Base-by-base conservation (phyloP, 1,140 invertebrate genomes). In the Daktulosphaira vitifoliae region DNA sequence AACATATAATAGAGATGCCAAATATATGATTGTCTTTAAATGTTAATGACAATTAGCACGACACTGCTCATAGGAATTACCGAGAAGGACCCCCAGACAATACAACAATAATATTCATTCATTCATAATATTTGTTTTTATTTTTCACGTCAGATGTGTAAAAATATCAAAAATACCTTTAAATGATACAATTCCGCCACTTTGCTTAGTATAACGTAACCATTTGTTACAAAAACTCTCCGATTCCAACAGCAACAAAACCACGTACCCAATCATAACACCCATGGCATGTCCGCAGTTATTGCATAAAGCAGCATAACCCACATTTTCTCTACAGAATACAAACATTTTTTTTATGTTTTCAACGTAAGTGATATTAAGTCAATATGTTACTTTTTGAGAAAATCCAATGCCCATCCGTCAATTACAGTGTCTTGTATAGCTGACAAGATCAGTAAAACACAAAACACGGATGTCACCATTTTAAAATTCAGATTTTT, bases 371-470 rank as follows among this genome's bases (percentile, higher is more conserved):
- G n/a, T n/a, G n/a, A n/a, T n/a, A n/a, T n/a, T n/a, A n/a, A n/a
- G n/a, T n/a, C n/a, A n/a, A n/a, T n/a, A n/a, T n/a, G n/a, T n/a
- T n/a, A 88, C 84, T 89, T 88, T 74, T 94, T 91, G 2, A 99
- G 78, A 90, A 99, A 98, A 2, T 96, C 99, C 1, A 99, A 76
- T 1, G 96, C 96, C 97, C 97, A 99, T 5, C 97, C 97, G 82
- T 99, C 97, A 1, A 99, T 95, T 52, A 94, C 96, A 73, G 99
- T 98, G 76, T 99, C 96, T 79, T 99, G 97, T 16, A 96, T 99
- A 1, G 96, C 96, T 11, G 94, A 95, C 59, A 99, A 78, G 71
- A 98, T 96, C 72, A 97, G 98, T 0, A 99, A 78, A 51, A 82
- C 78, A 72, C 98, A 90, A 77, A 99, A 99, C 46, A 92, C 79